These are phyloP conservation scores for Belgica antarctica DNA, from an alignment of 2,888 invertebrate genomes.

Conservation along the genomic window DNA sequence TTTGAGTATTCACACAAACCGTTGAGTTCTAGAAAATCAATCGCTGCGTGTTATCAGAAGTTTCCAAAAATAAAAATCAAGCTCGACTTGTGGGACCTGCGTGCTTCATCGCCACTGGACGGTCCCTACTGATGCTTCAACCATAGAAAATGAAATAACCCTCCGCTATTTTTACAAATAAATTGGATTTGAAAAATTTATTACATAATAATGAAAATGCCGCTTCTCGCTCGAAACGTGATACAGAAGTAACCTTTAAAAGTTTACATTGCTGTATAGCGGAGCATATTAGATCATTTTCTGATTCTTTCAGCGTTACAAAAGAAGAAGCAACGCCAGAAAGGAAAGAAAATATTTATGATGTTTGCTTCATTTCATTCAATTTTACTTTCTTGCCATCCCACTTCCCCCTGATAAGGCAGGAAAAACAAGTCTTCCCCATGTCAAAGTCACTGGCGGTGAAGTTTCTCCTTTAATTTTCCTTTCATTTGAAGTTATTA, in stretches of 20 bases:
- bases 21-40: too few relatives aligned
- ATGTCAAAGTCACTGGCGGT: background rate
- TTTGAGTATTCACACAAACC: too few relatives aligned
- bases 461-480: background rate
- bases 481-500: background rate
- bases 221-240: background rate
- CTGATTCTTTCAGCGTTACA: background rate
- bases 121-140: too few relatives aligned
- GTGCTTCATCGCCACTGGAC: too few relatives aligned
- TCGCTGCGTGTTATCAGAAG: too few relatives aligned
- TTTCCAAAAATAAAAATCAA: too few relatives aligned
- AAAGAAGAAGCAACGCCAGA: background rate
- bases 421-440: background rate
- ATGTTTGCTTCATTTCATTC: constrained; percentile 24
- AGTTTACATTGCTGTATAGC: background rate
- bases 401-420: too few relatives aligned
- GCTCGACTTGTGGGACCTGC: too few relatives aligned
- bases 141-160: constrained; percentile 18
- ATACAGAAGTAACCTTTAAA: background rate
- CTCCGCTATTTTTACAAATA: constrained; percentile 34
- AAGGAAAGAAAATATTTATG: constrained; percentile 12
- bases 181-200: constrained; percentile 44
- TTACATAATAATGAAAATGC: constrained; percentile 31
- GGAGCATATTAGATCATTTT: constrained; percentile 2
- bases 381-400: constrained; percentile 4